A percentile compares a stretch with the other conserved stretches of the same genome.
Evolutionary conservation across 2,888 invertebrate genomes (phyloP).

Genomic region (Dryococelus australis): DNA sequence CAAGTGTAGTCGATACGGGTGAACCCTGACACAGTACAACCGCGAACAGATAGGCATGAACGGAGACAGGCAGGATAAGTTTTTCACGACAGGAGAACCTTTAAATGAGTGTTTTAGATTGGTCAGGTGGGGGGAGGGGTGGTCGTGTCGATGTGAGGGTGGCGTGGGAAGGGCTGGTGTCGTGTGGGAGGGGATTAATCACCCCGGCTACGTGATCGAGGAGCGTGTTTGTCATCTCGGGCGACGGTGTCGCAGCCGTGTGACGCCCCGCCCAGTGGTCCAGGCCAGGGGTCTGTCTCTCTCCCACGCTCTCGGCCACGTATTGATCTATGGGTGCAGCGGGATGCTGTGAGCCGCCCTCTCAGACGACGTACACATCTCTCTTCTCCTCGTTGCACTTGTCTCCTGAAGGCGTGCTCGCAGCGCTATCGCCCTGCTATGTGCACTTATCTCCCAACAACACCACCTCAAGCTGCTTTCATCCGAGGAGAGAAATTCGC

Average conservation of each 20-base stretch:
- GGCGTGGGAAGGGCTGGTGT: not conserved
- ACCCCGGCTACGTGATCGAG: slow-evolving; percentile 9
- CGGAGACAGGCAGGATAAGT: too few relatives aligned
- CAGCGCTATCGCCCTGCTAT: too few relatives aligned
- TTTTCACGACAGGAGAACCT: too few relatives aligned
- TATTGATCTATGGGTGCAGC: not conserved
- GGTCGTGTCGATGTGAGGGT: not conserved
- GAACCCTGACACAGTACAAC: too few relatives aligned
- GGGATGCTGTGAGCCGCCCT: not conserved
- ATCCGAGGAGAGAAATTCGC: too few relatives aligned
- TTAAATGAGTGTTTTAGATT: too few relatives aligned
- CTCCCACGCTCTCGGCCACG: not conserved
- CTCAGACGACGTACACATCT: not conserved
- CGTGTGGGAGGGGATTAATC: not conserved
- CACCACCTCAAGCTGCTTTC: too few relatives aligned
- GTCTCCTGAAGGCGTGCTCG: too few relatives aligned
- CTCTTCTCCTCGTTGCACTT: too few relatives aligned
- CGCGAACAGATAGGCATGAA: too few relatives aligned
- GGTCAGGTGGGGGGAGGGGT: not conserved
- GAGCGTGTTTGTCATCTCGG: slow-evolving; percentile 16
- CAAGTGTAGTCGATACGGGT: too few relatives aligned
- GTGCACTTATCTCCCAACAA: too few relatives aligned
- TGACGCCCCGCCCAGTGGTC: not conserved
- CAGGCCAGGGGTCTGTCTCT: not conserved
- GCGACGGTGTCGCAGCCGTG: not conserved